Conservation (phyloP, 2,797 vertebrate species). For the Jordanella pulchra region DNA sequence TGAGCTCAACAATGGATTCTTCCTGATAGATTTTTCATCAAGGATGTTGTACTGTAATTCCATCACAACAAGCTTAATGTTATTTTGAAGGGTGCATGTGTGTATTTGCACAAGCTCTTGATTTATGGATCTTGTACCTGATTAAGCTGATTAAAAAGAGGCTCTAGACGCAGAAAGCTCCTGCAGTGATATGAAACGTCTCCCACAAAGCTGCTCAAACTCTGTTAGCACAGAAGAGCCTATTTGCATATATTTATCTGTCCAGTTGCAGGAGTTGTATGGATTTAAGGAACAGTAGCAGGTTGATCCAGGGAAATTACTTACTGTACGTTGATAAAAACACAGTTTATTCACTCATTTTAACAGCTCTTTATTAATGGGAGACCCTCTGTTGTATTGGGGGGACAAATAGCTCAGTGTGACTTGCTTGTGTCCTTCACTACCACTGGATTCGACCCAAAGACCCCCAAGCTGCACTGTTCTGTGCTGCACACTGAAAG, state of each 20-base stretch:
- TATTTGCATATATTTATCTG: constrained; percentile 13
- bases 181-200: constrained; percentile 28
- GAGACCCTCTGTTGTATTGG: constrained; percentile 39
- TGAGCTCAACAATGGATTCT: constrained; percentile 63
- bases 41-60: constrained; percentile 50
- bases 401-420: constrained; percentile 56
- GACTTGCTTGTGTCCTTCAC: constrained; percentile 66
- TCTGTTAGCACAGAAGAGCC: constrained; percentile 15
- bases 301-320: constrained; percentile 22
- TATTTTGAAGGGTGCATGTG: constrained; percentile 8
- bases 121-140: constrained; percentile 47
- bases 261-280: background rate
- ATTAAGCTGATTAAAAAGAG: constrained; percentile 49
- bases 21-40: constrained; percentile 65
- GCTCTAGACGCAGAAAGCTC: constrained; percentile 33
- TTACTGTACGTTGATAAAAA: background rate
- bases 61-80: constrained; percentile 41
- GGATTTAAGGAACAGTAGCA: background rate
- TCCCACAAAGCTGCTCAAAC: constrained; percentile 26
- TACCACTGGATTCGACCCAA: constrained; percentile 54
- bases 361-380: constrained; percentile 39
- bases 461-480: constrained; percentile 49
- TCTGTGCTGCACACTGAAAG: constrained; percentile 39
- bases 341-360: constrained; percentile 19
- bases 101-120: constrained; percentile 36